These are phyloP conservation scores for Parnassius mnemosyne DNA, from an alignment of 2,888 invertebrate genomes.

Conservation along the genomic window DNA sequence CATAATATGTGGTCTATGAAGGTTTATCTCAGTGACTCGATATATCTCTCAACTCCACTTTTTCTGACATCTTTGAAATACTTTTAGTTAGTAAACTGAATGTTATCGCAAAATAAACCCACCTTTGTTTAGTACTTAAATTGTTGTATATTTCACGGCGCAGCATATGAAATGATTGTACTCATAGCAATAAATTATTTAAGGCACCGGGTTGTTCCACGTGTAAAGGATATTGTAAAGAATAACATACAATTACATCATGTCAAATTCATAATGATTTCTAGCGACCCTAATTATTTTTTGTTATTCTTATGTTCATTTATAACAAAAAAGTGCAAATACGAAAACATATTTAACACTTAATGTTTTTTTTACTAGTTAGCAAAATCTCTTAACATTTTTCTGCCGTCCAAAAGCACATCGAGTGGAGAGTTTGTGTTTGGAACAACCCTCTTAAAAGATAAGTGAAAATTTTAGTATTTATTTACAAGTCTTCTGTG, in stretches of 20 bases:
- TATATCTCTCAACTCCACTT: not conserved
- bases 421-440: not conserved
- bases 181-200: constrained; percentile 12
- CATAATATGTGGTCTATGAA: not conserved
- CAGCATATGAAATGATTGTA: constrained; percentile 14
- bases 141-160: constrained; percentile 25
- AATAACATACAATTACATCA: no score
- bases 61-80: not conserved
- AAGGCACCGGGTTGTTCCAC: constrained; percentile 12
- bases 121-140: constrained; percentile 31
- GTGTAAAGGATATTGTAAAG: not conserved
- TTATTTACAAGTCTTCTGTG: constrained; percentile 15
- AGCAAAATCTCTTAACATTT: not conserved
- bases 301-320: no score
- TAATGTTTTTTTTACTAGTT: no score
- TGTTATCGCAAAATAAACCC: constrained; percentile 25
- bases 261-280: no score
- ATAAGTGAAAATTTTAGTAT: constrained; percentile 14
- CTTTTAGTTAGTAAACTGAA: constrained; percentile 16
- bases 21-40: constrained; percentile 3
- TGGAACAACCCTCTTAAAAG: constrained; percentile 15
- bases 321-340: no score
- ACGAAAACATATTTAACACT: no score
- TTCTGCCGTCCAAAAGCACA: constrained; percentile 17
- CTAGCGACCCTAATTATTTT: no score